phyloP scores from a whole-genome alignment of 2,113 vertebrate genomes.

The Perca flavescens region DNA sequence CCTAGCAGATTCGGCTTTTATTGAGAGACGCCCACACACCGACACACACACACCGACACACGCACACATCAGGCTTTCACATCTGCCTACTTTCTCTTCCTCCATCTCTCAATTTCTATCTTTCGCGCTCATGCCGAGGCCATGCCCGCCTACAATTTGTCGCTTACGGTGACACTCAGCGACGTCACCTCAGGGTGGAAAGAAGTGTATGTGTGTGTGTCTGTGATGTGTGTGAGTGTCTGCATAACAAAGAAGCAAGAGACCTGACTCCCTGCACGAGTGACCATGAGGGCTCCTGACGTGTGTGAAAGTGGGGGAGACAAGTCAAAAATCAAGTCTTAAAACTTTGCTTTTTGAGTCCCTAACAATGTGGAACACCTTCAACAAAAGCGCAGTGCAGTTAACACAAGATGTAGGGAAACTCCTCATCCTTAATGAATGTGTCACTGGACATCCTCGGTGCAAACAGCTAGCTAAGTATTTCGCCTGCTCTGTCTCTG shows the following conservation, averaged over 20 bases:
- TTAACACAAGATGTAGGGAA: conserved; percentile 33
- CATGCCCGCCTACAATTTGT: conserved; percentile 66
- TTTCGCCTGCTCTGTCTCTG: conserved; percentile 21
- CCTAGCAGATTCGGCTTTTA: conserved; percentile 27
- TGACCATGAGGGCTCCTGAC: conserved; percentile 61
- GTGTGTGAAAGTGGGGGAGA: conserved; percentile 70
- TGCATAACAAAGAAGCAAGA: background rate
- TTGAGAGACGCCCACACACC: conserved; percentile 60
- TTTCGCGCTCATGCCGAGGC: conserved; percentile 48
- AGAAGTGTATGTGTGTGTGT: conserved; percentile 35
- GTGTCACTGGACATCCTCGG: background rate
- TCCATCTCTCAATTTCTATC: conserved; percentile 64
- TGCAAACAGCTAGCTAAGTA: background rate
- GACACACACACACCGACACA: conserved; percentile 41
- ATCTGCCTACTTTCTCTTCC: conserved; percentile 72
- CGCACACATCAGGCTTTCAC: conserved; percentile 62
- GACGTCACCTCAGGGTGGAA: conserved; percentile 78
- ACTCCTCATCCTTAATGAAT: conserved; percentile 2
- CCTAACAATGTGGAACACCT: background rate
- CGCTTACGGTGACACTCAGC: conserved; percentile 59
- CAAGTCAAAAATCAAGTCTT: background rate
- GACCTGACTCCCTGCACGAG: conserved; percentile 50
- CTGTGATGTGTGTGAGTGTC: conserved; percentile 1
- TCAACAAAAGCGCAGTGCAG: background rate
- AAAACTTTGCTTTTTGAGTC: background rate